Percentiles rank a stretch among this genome's conserved stretches.
Evolutionary conservation across 2,888 invertebrate species (phyloP).

Genomic region (Nebria salina): DNA sequence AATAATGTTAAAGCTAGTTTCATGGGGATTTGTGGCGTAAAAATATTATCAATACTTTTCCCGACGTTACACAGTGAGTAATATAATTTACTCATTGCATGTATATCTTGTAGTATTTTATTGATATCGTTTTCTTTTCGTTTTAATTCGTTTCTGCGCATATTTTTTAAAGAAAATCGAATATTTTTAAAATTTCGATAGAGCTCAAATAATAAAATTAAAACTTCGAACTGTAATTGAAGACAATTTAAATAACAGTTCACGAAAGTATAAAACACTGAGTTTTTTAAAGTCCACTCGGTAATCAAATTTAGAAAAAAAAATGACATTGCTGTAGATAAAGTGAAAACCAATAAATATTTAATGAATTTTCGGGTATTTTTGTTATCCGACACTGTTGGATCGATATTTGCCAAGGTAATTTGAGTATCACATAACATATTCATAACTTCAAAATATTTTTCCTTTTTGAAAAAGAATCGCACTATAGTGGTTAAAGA

Average conservation of each 20-base stretch:
- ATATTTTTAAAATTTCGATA: constrained; percentile 13
- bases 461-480: not conserved
- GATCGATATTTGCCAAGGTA: not conserved
- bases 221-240: not conserved
- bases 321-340: not conserved
- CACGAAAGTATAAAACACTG: constrained; percentile 3
- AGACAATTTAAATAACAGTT: constrained; percentile 1
- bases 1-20: constrained; percentile 11
- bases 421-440: not conserved
- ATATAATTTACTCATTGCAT: not conserved
- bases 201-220: constrained; percentile 10
- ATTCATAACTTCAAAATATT: constrained; percentile 16
- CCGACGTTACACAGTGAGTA: not conserved
- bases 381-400: not conserved
- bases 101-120: not conserved
- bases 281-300: not conserved
- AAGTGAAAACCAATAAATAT: not conserved
- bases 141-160: not conserved
- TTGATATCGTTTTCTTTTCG: not conserved
- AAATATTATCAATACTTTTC: constrained; percentile 11
- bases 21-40: constrained; percentile 12
- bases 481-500: not conserved
- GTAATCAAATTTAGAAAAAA: not conserved
- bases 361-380: constrained; percentile 7
- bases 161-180: constrained; percentile 2